phyloP scores from a whole-genome alignment of 2,888 invertebrate species.

The Brenthis daphne region DNA sequence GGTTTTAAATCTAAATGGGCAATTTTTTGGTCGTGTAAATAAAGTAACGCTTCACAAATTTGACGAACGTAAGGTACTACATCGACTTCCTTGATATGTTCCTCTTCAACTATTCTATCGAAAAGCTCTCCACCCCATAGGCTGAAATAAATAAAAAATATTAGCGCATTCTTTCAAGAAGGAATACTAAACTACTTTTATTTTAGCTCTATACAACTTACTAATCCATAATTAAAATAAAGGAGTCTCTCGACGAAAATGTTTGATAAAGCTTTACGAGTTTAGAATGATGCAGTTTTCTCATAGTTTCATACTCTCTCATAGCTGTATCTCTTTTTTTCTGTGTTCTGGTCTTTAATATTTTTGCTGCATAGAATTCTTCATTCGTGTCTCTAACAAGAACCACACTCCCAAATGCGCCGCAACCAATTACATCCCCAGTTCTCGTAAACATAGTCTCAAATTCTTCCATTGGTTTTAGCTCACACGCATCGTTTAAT shows the following conservation, averaged over 20 bases:
- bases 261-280: slow-evolving; percentile 83
- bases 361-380: slow-evolving; percentile 90
- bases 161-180: not conserved
- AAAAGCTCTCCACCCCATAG: slow-evolving; percentile 97
- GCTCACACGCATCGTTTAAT: slow-evolving; percentile 20
- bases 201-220: slow-evolving; percentile 76
- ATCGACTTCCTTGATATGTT: slow-evolving; percentile 87
- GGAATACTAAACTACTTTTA: not conserved
- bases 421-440: slow-evolving; percentile 45
- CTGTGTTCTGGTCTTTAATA: slow-evolving; percentile 87
- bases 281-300: slow-evolving; percentile 90
- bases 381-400: slow-evolving; percentile 45
- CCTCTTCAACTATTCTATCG: slow-evolving; percentile 95
- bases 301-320: slow-evolving; percentile 94
- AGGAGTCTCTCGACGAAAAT: slow-evolving; percentile 64
- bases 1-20: slow-evolving; percentile 97
- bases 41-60: slow-evolving; percentile 94
- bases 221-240: slow-evolving; percentile 95
- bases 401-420: slow-evolving; percentile 48
- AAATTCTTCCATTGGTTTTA: slow-evolving; percentile 40
- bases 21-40: slow-evolving; percentile 92
- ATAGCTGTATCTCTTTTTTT: slow-evolving; percentile 89
- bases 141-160: slow-evolving; percentile 76
- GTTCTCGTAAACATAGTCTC: slow-evolving; percentile 39
- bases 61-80: slow-evolving; percentile 93